Conservation (phyloP, 1,140 invertebrate genomes). For the Heliconius himera region DNA sequence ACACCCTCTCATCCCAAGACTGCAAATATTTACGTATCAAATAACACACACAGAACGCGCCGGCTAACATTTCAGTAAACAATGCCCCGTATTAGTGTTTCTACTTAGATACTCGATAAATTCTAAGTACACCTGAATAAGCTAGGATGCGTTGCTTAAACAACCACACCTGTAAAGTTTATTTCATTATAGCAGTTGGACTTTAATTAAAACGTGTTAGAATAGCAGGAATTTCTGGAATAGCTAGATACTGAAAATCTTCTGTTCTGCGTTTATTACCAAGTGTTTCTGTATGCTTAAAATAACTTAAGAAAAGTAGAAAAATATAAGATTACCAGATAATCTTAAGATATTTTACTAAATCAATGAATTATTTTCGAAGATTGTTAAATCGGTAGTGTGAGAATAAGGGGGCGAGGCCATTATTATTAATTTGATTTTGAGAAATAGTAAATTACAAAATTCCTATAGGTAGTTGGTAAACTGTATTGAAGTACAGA, state of each 20-base stretch:
- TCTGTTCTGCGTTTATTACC: too few species aligned
- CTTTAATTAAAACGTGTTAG: slow-evolving; percentile 1
- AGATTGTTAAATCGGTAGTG: too few species aligned
- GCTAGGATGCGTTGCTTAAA: slow-evolving; percentile 22
- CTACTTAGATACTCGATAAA: slow-evolving; percentile 23
- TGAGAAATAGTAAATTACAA: too few species aligned
- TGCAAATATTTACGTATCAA: slow-evolving; percentile 28
- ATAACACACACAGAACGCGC: slow-evolving; percentile 24
- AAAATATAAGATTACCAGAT: too few species aligned
- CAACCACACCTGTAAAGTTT: slow-evolving; percentile 13
- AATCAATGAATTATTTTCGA: too few species aligned
- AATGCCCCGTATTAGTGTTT: slow-evolving; percentile 23
- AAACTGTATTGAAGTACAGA: neutral
- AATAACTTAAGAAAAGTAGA: too few species aligned
- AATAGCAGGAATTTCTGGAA: too few species aligned
- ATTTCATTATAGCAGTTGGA: neutral
- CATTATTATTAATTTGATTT: too few species aligned
- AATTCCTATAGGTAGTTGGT: too few species aligned
- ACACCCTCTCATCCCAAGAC: slow-evolving; percentile 12
- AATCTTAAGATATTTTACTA: too few species aligned
- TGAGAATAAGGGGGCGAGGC: too few species aligned
- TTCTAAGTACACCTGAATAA: slow-evolving; percentile 25
- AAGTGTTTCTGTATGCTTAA: neutral
- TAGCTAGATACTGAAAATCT: too few species aligned
- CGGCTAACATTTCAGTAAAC: slow-evolving; percentile 18